Base-by-base conservation (phyloP, 2,113 vertebrate species). In the Ophthalmolycus amberensis region DNA sequence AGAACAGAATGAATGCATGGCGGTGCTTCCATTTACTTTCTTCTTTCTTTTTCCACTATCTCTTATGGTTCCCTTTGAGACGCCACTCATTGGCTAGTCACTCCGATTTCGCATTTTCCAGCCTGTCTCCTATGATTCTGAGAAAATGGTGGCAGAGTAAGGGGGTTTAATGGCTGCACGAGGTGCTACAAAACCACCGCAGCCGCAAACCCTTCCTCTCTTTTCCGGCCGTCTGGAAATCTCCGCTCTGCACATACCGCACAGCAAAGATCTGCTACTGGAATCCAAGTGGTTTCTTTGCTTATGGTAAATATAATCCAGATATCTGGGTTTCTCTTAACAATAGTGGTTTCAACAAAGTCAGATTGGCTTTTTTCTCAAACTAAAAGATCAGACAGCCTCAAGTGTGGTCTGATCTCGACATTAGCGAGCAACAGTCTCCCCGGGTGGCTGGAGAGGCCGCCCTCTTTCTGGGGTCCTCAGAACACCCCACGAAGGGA, bases 401-500 rank as follows among this genome's bases (percentile, higher is more conserved):
- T 69, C 18, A 65, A 77, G 29, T 70, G 63, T 27, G 60, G 70
- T 71, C 20, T 64, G 79, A 83, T 44, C 65, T 85, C 38, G 0
- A 63, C 62, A 66, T 74, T 46, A 58, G 69, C 44, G 11, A 63
- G 64, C 73, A 71, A n/a, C 60, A 22, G 46, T 69, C 62, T 75
- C 27, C 60, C 68, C 58, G 18, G 62, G 65, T 59, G 46, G 71
- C 71, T 78, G 79, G 34, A 60, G 46, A 83, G 62, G 76, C 62
- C 22, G 18, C 74, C 75, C 71, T 81, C 77, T 72, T 85, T 69
- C 72, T 71, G 74, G 67, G 81, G 69, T 80, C 76, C 68, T 75
- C 63, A 83, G 62, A 89, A 79, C 84, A 84, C 90, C 88, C 87
- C 79, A 80, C 56, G 42, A n/a, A 62, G 63, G 78, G 75, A 92